Percentiles rank a stretch among this genome's conserved stretches.
phyloP scores from a whole-genome alignment of 2,888 invertebrate species.

The Hecatera dysodea region DNA sequence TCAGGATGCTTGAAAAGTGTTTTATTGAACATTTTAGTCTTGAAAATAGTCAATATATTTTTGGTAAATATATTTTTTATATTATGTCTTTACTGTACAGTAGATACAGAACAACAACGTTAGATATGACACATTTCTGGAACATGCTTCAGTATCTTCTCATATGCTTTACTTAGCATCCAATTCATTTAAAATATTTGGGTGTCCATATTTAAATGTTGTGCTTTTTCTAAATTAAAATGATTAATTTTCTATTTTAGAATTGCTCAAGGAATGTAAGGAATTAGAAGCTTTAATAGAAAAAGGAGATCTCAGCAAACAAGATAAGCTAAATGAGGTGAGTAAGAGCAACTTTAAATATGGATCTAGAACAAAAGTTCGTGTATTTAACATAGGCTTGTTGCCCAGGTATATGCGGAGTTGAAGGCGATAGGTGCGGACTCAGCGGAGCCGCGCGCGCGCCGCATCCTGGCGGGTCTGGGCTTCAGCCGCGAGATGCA shows the following conservation, averaged over 20 bases:
- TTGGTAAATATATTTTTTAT: no score
- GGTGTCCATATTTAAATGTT: no score
- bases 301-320: slow-evolving; percentile 93
- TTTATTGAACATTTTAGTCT: no score
- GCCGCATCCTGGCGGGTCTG: slow-evolving; percentile 98
- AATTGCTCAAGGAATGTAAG: slow-evolving; percentile 95
- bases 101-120: no score
- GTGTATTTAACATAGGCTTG: neutral
- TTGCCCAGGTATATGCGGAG: slow-evolving; percentile 96
- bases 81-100: no score
- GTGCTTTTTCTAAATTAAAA: neutral
- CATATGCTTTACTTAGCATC: no score
- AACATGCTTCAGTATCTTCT: neutral
- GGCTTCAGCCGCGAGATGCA: slow-evolving; percentile 98
- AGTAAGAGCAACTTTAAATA: neutral
- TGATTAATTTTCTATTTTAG: slow-evolving; percentile 65
- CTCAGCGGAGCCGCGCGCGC: slow-evolving; percentile 98
- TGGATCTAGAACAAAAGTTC: neutral
- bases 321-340: slow-evolving; percentile 95
- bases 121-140: no score
- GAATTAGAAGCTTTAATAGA: slow-evolving; percentile 94
- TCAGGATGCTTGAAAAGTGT: no score
- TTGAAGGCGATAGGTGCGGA: slow-evolving; percentile 99
- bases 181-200: no score
- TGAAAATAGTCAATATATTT: no score